Conservation (phyloP, 2,888 invertebrate genomes). For the Acleris emargana region DNA sequence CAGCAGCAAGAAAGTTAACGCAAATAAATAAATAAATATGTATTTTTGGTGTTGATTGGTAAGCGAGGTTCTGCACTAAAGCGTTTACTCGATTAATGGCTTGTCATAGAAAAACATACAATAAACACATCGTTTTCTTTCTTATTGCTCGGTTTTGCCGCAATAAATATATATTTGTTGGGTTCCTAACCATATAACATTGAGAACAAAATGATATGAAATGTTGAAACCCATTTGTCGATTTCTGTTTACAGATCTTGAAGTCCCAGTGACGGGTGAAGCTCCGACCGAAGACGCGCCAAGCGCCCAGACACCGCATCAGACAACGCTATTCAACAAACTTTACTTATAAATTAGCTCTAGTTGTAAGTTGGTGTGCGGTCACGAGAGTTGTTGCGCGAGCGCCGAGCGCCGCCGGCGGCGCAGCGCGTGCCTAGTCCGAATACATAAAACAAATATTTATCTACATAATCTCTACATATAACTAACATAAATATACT, state of each 20-base stretch:
- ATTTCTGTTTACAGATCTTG: conserved; percentile 73
- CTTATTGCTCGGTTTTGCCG: too few relatives aligned
- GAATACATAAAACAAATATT: conserved; percentile 77
- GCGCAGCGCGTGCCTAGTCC: conserved; percentile 80
- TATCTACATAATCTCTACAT: conserved; percentile 76
- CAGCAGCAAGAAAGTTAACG: too few relatives aligned
- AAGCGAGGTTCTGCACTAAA: too few relatives aligned
- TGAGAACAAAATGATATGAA: not conserved
- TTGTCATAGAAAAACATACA: too few relatives aligned
- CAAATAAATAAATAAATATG: too few relatives aligned
- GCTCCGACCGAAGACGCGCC: conserved; percentile 59
- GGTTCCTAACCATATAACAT: not conserved
- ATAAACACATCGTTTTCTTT: too few relatives aligned
- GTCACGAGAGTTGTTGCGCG: conserved; percentile 77
- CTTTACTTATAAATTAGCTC: conserved; percentile 75
- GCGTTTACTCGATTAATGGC: too few relatives aligned
- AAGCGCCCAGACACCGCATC: conserved; percentile 67
- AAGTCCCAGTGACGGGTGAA: conserved; percentile 61
- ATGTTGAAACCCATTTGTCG: conserved; percentile 24
- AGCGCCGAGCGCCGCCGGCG: conserved; percentile 65
- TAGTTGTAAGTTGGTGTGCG: conserved; percentile 80
- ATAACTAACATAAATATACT: conserved; percentile 53
- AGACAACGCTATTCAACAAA: conserved; percentile 69
- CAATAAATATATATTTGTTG: too few relatives aligned
- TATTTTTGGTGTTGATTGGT: too few relatives aligned